Evolutionary conservation across 2,797 vertebrate species (phyloP).

Genomic region (Pangasius mekongensis): DNA sequence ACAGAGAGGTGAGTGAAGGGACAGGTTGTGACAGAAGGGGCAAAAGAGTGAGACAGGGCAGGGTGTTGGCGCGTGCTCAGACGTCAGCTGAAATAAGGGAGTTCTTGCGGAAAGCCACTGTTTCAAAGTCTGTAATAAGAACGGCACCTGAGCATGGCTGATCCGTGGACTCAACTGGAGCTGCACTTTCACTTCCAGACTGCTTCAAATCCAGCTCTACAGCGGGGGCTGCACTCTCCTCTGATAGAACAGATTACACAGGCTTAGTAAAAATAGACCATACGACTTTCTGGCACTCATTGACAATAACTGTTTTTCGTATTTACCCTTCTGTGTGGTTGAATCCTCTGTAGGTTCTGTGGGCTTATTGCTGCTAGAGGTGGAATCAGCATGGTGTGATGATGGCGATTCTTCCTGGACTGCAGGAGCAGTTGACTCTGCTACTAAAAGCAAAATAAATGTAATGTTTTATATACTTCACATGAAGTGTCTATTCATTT

Average conservation of each 20-base stretch:
- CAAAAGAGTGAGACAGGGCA: conserved; percentile 16
- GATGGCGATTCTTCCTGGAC: background rate
- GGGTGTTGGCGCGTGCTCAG: conserved; percentile 39
- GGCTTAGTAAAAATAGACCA: background rate
- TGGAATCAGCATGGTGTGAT: conserved; percentile 8
- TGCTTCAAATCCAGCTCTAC: conserved; percentile 40
- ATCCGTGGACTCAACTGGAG: conserved; percentile 51
- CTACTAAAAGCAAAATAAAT: conserved; percentile 34
- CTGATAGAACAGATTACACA: conserved; percentile 30
- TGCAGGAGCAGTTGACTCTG: conserved; percentile 20
- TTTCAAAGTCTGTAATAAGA: conserved; percentile 64
- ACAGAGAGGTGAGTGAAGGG: conserved; percentile 30
- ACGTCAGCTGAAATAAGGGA: conserved; percentile 42
- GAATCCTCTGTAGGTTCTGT: conserved; percentile 17
- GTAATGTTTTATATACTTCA: background rate
- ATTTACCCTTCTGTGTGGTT: conserved; percentile 42
- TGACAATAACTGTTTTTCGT: background rate
- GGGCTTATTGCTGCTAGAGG: background rate
- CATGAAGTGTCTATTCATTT: background rate
- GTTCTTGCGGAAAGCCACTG: conserved; percentile 65
- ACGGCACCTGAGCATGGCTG: conserved; percentile 63
- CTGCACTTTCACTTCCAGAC: conserved; percentile 10
- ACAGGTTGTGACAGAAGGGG: conserved; percentile 26
- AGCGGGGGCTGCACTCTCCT: conserved; percentile 22
- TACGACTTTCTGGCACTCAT: background rate